These are phyloP conservation scores for Sicus ferrugineus DNA, from an alignment of 2,888 invertebrate genomes.

Conservation along the genomic window DNA sequence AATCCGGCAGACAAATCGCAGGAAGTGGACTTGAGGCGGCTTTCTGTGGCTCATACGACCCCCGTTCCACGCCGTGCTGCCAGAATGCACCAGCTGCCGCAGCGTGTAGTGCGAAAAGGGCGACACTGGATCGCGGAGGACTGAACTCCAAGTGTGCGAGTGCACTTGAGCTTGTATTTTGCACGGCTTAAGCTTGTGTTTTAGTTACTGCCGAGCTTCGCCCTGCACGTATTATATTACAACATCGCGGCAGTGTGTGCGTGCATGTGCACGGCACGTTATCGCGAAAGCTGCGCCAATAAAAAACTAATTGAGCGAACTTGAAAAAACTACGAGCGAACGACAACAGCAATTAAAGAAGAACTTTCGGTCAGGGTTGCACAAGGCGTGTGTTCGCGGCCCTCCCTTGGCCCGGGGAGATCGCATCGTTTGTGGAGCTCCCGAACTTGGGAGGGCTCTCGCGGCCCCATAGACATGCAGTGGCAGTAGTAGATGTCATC, in stretches of 20 bases:
- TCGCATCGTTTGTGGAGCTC: too few species aligned
- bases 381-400: not conserved
- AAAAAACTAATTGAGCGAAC: constrained; percentile 1
- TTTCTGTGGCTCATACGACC: not conserved
- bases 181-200: not conserved
- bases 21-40: too few species aligned
- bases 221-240: constrained; percentile 46
- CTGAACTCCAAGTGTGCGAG: constrained; percentile 38
- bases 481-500: too few species aligned
- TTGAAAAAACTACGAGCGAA: not conserved
- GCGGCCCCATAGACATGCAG: too few species aligned
- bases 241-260: constrained; percentile 19
- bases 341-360: not conserved
- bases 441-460: too few species aligned
- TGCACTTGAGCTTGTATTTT: constrained; percentile 53
- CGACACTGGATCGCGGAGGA: not conserved
- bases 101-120: not conserved
- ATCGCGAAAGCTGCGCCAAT: not conserved
- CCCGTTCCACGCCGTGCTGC: not conserved
- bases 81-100: not conserved
- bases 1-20: too few species aligned
- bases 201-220: not conserved
- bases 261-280: not conserved
- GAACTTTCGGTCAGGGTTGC: not conserved
- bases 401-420: too few species aligned